These are phyloP conservation scores for Euproctis similis DNA, from an alignment of 2,888 invertebrate species.

Conservation along the genomic window DNA sequence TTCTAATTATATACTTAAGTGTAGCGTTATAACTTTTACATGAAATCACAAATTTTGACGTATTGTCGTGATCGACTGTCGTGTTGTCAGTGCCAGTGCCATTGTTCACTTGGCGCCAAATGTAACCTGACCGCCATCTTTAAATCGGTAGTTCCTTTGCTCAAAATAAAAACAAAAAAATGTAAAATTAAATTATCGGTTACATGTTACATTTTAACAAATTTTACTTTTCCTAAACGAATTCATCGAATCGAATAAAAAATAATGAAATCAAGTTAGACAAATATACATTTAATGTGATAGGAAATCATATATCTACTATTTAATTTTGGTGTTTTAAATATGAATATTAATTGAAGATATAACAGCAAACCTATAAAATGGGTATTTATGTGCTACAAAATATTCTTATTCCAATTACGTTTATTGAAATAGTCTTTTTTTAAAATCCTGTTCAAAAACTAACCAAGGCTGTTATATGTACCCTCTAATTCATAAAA, in stretches of 20 bases:
- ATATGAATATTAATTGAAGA: too few relatives aligned
- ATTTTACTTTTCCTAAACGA: too few relatives aligned
- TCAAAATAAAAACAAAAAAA: conserved; percentile 17
- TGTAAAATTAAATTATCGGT: conserved; percentile 11
- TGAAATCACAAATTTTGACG: conserved; percentile 62
- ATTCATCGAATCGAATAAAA: too few relatives aligned
- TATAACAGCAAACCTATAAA: too few relatives aligned
- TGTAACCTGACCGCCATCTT: conserved; percentile 2
- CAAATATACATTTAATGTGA: too few relatives aligned
- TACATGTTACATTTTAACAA: too few relatives aligned
- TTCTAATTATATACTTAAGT: conserved; percentile 63
- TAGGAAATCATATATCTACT: too few relatives aligned
- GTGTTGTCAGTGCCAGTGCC: conserved; percentile 31
- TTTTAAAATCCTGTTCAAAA: conserved; percentile 4
- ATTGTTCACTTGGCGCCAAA: conserved; percentile 16
- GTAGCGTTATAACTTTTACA: conserved; percentile 70
- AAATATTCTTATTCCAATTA: too few relatives aligned
- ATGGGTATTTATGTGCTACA: too few relatives aligned
- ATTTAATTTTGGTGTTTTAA: too few relatives aligned
- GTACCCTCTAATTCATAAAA: conserved; percentile 1
- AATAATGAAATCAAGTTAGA: too few relatives aligned
- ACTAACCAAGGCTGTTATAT: conserved; percentile 3
- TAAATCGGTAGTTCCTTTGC: conserved; percentile 18
- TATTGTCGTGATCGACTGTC: conserved; percentile 41
- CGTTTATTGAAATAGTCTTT: too few relatives aligned